Evolutionary conservation across 2,113 vertebrate species (phyloP), one percentile per base, ranked within the genome.

Genomic region (Deroptyus accipitrinus): DNA sequence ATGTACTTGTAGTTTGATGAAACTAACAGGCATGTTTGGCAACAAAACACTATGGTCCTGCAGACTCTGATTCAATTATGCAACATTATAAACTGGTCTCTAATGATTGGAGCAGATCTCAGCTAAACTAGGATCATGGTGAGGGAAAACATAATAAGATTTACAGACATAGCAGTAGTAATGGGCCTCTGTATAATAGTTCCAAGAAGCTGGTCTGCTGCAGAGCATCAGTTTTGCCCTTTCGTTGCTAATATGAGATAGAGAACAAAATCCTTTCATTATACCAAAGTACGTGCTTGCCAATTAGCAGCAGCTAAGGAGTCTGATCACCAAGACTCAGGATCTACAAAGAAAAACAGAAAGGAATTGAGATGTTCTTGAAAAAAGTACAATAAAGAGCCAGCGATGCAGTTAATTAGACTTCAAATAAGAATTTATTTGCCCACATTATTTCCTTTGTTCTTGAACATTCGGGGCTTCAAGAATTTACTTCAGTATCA

Each of bases 51-150:
- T 67, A 20, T 52, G 35, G 86, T 96, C 75, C 92, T 96, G 87
- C 95, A 97, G 91, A 83, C 41, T 78, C 76, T 62, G 54, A 97
- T 96, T 97, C 80, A 88, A 96, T 97, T 97, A 96, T 33, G 33
- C 37, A 82, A 31, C 44, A 92, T 94, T 93, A 96, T 94, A 94
- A 96, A 94, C 91, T 78, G 89, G 80, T 96, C 77, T 92, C 88
- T 96, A 88, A 94, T 81, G 87, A 83, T 14, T 55, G 80, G 62
- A 95, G 95, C 95, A 96, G 83, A 95, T 89, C 93, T 95, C 85
- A 94, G 81, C 93, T 96, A 46, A 92, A 79, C 75, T 89, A 54
- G 33, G 77, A 94, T 94, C 70, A 64, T 27, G 39, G 89, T 39
- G 74, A 93, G 78, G 92, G 67, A 91, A 80, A 96, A 37, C 52